Base-by-base conservation (phyloP, 2,797 vertebrate species). In the Dicrostonyx torquatus region DNA sequence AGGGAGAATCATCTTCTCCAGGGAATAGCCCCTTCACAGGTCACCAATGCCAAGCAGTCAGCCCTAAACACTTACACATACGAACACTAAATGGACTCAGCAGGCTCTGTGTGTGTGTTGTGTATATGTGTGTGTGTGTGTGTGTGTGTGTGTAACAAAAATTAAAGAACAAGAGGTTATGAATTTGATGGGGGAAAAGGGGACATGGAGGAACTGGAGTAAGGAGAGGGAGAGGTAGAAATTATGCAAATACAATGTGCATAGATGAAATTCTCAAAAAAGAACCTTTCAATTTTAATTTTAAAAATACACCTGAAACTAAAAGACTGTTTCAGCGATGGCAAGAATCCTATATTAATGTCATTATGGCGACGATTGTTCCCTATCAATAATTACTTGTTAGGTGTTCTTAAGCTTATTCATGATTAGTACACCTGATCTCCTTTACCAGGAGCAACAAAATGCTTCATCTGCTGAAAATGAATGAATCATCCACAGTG, bases 361-460 rank as follows among this genome's bases (percentile, higher is more conserved):
- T 43, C n/a, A 1, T 1, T 55, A 68, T 40, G 24, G 50, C 22
- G 31, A 75, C 1, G 20, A 73, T 6, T 73, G 53, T 13, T 93
- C 17, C 89, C 53, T 45, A 9, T 34, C 50, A 40, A 48, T 76
- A 82, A 55, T 76, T 7, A 60, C 37, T 70, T 18, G 29, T 43
- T 26, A n/a, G 53, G 34, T 48, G 72, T 75, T 48, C 92, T 82
- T 22, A 77, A 58, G 91, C 22, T 43, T n/a, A 15, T 62, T 77
- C 78, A 89, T 72, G n/a, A 82, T 48, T 62, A 34, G 64, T 6
- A 37, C 6, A 45, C 9, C 58, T 87, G 62, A 62, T 40, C 53
- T 78, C 62, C 43, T 80, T 91, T 76, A 87, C 40, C 53, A n/a
- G 70, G 77, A 88, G 40, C 89, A 84, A 93, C 64, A 89, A 66